Percentiles rank a stretch among this genome's conserved stretches.
These are phyloP conservation scores for Anas platyrhynchos DNA, from an alignment of 2,113 vertebrate genomes.

Conservation along the genomic window DNA sequence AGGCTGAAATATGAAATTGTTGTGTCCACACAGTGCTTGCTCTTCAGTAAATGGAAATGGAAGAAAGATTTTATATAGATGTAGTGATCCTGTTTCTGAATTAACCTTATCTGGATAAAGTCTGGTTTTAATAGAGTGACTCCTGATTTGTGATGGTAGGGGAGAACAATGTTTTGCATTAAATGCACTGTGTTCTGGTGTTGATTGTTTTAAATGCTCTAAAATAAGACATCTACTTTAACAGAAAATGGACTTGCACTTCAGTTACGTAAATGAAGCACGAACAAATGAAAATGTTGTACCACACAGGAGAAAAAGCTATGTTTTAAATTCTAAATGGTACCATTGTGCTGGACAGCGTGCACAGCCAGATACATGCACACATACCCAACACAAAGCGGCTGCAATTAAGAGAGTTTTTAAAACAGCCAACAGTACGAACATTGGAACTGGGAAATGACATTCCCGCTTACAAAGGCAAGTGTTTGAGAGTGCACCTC, in stretches of 20 bases:
- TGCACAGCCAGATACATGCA: background rate
- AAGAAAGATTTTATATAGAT: background rate
- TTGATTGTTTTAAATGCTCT: background rate
- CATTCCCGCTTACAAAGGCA: background rate
- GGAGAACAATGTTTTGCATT: background rate
- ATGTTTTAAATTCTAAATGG: slow-evolving; percentile 12
- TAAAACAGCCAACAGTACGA: background rate
- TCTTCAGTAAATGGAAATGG: background rate
- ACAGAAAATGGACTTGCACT: background rate
- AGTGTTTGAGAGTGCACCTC: background rate
- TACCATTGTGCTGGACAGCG: background rate
- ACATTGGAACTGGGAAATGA: background rate
- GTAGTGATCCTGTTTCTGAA: background rate
- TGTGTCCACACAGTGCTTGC: background rate
- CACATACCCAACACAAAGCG: background rate
- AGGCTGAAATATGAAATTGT: background rate
- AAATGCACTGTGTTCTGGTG: background rate
- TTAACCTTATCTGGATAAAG: background rate
- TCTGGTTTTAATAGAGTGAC: background rate
- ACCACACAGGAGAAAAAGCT: slow-evolving; percentile 15
- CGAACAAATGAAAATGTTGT: background rate
- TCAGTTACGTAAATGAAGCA: background rate
- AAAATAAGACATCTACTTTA: background rate
- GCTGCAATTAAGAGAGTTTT: background rate
- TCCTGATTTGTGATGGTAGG: background rate